phyloP scores from a whole-genome alignment of 1,140 invertebrate species.

The Heliconius hermathena region DNA sequence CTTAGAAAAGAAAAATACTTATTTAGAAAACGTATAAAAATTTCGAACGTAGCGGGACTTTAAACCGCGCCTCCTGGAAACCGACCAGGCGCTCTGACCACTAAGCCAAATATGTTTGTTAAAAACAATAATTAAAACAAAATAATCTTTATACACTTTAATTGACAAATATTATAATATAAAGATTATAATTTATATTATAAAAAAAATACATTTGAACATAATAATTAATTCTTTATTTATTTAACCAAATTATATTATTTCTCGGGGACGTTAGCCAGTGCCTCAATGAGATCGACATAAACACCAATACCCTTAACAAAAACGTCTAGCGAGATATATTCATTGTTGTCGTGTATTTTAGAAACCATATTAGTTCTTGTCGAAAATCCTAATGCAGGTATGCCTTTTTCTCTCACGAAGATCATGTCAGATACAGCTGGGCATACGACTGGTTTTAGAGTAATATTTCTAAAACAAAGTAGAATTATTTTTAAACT shows the following conservation, averaged over 20 bases:
- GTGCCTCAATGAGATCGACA: conserved; percentile 81
- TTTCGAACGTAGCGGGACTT: too few species aligned
- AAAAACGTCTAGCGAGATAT: conserved; percentile 86
- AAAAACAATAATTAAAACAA: too few species aligned
- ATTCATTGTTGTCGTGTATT: conserved; percentile 91
- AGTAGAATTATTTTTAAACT: conserved; percentile 5
- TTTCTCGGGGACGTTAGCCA: conserved; percentile 74
- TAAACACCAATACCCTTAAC: conserved; percentile 89
- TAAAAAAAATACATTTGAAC: too few species aligned
- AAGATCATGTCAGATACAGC: conserved; percentile 59
- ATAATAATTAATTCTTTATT: too few species aligned
- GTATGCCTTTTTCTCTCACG: conserved; percentile 83
- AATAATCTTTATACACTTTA: too few species aligned
- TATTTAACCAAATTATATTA: too few species aligned
- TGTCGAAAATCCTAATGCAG: conserved; percentile 91
- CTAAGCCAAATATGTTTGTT: too few species aligned
- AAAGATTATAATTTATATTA: not conserved
- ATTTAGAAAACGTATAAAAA: too few species aligned
- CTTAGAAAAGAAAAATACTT: too few species aligned
- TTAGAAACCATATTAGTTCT: conserved; percentile 88
- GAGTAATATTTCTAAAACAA: conserved; percentile 78
- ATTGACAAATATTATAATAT: too few species aligned
- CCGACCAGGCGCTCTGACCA: too few species aligned
- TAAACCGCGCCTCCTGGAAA: too few species aligned
- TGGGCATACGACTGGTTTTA: conserved; percentile 57